phyloP scores from a whole-genome alignment of 2,888 invertebrate species.

The Ditula angustiorana region DNA sequence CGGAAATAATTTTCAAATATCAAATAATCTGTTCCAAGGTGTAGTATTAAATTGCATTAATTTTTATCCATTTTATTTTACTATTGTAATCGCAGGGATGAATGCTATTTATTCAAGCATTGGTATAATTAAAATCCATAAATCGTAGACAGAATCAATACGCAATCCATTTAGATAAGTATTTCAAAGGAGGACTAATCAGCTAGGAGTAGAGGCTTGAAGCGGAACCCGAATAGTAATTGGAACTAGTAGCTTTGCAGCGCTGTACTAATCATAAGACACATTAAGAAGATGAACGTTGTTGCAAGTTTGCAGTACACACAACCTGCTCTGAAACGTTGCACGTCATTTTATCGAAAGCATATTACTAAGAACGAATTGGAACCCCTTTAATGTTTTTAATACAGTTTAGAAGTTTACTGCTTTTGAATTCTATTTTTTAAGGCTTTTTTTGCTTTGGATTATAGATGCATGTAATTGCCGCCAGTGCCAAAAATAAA shows the following conservation, averaged over 20 bases:
- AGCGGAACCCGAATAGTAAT: slow-evolving; percentile 3
- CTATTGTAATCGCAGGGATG: background rate
- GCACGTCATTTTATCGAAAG: background rate
- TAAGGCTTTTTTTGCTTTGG: too few relatives aligned
- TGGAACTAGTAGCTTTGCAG: background rate
- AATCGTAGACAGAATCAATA: background rate
- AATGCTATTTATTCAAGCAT: too few relatives aligned
- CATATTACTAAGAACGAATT: too few relatives aligned
- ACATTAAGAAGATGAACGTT: background rate
- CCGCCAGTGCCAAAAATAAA: too few relatives aligned
- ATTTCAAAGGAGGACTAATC: background rate
- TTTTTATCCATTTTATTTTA: too few relatives aligned
- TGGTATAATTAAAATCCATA: too few relatives aligned
- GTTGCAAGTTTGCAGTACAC: background rate
- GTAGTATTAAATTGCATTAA: too few relatives aligned
- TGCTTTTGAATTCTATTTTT: background rate
- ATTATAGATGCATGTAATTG: too few relatives aligned
- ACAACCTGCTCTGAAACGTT: background rate
- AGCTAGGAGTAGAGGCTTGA: slow-evolving; percentile 7
- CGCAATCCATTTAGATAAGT: background rate
- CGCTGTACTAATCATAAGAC: background rate
- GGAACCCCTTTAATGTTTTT: too few relatives aligned
- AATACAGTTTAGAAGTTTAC: too few relatives aligned
- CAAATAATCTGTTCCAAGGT: too few relatives aligned
- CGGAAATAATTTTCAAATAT: too few relatives aligned